Conservation (phyloP, 2,888 invertebrate species). For the Agrotis puta region DNA sequence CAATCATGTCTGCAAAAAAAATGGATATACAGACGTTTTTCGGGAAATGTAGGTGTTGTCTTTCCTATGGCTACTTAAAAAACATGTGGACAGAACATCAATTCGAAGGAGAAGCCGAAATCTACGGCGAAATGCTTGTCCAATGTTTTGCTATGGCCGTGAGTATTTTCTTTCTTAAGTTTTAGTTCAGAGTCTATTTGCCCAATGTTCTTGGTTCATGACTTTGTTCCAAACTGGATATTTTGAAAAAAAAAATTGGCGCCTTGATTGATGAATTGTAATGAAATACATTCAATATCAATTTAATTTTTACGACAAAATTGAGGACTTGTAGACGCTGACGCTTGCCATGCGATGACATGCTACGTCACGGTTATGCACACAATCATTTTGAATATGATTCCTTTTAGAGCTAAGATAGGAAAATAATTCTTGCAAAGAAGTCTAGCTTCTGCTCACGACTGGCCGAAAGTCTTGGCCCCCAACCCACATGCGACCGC, state of each 20-base stretch:
- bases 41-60: slow-evolving; percentile 81
- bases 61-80: slow-evolving; percentile 75
- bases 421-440: neutral
- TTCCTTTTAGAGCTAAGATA: neutral
- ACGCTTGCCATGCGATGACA: slow-evolving; percentile 11
- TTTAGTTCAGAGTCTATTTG: slow-evolving; percentile 54
- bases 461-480: too few relatives aligned
- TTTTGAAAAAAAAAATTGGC: slow-evolving; percentile 21
- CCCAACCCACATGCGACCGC: too few relatives aligned
- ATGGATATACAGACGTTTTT: slow-evolving; percentile 69
- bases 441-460: neutral
- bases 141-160: slow-evolving; percentile 80
- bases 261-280: neutral
- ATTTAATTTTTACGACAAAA: neutral
- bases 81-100: slow-evolving; percentile 76
- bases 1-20: slow-evolving; percentile 48
- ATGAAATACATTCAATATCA: too few relatives aligned
- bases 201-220: slow-evolving; percentile 48
- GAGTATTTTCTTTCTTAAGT: slow-evolving; percentile 60
- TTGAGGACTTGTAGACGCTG: neutral
- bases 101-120: slow-evolving; percentile 69
- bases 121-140: slow-evolving; percentile 79
- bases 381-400: neutral
- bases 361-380: slow-evolving; percentile 2
- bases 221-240: slow-evolving; percentile 45